phyloP scores from a whole-genome alignment of 2,113 vertebrate genomes.

The Plotosus lineatus region DNA sequence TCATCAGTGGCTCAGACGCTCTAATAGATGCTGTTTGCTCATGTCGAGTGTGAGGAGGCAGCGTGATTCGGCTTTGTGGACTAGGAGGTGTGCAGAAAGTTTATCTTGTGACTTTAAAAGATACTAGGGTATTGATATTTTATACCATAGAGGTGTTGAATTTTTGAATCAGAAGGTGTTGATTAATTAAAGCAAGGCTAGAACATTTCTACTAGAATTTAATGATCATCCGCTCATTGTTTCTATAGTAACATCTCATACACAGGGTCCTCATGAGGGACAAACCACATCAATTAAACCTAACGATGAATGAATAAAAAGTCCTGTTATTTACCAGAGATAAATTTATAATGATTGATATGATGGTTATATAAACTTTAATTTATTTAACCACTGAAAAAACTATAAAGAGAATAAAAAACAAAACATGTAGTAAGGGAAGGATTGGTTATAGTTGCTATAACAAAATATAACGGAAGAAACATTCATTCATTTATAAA shows the following conservation, averaged over 20 bases:
- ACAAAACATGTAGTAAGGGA: not conserved
- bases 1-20: constrained; percentile 20
- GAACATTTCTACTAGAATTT: not conserved
- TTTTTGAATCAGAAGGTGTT: not conserved
- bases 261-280: not conserved
- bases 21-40: constrained; percentile 33
- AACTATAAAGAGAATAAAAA: not conserved
- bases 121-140: constrained; percentile 1
- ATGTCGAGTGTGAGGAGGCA: not conserved
- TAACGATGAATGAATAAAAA: not conserved
- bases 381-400: too few species aligned
- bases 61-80: not conserved
- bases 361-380: not conserved
- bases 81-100: not conserved
- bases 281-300: not conserved
- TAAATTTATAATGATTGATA: not conserved
- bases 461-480: not conserved
- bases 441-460: not conserved
- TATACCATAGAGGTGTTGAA: too few species aligned
- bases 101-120: not conserved
- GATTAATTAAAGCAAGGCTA: not conserved
- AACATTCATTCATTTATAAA: too few species aligned
- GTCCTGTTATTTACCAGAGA: not conserved
- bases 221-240: not conserved
- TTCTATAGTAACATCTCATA: constrained; percentile 1